A percentile compares a stretch with the other conserved stretches of the same genome.
These are phyloP conservation scores for Chrysolina oricalcia DNA, from an alignment of 2,888 invertebrate species.

Conservation along the genomic window DNA sequence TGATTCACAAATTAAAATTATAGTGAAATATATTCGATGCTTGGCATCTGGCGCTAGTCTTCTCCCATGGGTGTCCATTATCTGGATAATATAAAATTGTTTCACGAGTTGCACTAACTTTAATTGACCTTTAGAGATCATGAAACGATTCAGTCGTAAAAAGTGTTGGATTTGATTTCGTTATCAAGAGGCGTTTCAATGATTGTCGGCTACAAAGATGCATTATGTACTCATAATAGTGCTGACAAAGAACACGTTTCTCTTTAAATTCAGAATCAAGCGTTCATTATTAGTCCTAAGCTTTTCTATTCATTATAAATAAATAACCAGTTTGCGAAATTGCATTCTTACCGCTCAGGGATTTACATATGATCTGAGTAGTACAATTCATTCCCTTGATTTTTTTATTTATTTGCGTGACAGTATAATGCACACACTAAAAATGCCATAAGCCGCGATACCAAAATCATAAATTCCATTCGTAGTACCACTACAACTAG, in stretches of 20 bases:
- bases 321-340: no score
- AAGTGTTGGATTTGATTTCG: slow-evolving; percentile 17
- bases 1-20: background rate
- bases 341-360: no score
- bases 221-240: background rate
- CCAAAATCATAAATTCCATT: no score
- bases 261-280: background rate
- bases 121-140: slow-evolving; percentile 11
- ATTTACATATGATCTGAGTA: no score
- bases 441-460: no score
- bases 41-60: slow-evolving; percentile 10
- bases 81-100: slow-evolving; percentile 18
- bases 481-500: no score
- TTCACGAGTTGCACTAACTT: slow-evolving; percentile 11
- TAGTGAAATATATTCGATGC: background rate
- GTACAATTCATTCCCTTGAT: no score
- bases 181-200: background rate
- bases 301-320: no score
- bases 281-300: background rate
- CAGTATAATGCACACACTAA: no score
- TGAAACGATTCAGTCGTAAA: slow-evolving; percentile 6
- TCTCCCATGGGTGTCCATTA: slow-evolving; percentile 30
- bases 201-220: background rate
- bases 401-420: no score
- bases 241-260: background rate